Conservation (phyloP, 2,113 vertebrate species). For the Peromyscus leucopus region DNA sequence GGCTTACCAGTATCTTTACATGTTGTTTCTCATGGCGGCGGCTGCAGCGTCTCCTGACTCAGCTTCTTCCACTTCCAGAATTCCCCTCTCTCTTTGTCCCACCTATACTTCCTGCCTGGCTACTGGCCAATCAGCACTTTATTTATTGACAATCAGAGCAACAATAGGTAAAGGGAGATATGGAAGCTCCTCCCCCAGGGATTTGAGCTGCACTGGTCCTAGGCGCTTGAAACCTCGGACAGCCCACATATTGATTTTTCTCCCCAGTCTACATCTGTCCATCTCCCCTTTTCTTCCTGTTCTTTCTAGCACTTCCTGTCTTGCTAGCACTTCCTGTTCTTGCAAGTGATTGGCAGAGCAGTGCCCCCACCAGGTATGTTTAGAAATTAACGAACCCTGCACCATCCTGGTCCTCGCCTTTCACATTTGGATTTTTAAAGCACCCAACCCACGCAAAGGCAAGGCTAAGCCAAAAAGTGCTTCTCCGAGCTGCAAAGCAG, state of each 20-base stretch:
- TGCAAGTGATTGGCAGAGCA: conserved; percentile 42
- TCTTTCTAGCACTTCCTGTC: too few species aligned
- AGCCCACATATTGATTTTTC: conserved; percentile 1
- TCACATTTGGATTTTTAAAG: conserved; percentile 41
- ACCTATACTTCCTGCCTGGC: too few species aligned
- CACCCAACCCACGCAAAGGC: not conserved
- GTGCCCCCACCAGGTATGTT: not conserved
- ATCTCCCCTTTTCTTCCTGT: conserved; percentile 53
- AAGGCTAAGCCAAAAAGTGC: conserved; percentile 34
- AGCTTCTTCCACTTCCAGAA: too few species aligned
- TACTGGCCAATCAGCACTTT: too few species aligned
- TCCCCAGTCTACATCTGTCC: conserved; percentile 27
- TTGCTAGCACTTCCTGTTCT: not conserved
- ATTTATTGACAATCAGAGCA: too few species aligned
- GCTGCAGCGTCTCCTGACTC: too few species aligned
- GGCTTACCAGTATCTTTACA: too few species aligned
- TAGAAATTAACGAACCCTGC: conserved; percentile 36
- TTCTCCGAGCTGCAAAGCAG: conserved; percentile 33
- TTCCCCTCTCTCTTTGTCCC: too few species aligned
- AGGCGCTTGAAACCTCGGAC: not conserved
- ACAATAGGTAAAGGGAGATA: not conserved
- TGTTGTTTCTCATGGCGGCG: too few species aligned
- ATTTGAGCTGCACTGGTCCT: not conserved
- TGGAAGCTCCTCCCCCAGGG: not conserved
- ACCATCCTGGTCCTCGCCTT: conserved; percentile 12